phyloP scores from a whole-genome alignment of 2,113 vertebrate species.

The Cyanoliseus patagonus region DNA sequence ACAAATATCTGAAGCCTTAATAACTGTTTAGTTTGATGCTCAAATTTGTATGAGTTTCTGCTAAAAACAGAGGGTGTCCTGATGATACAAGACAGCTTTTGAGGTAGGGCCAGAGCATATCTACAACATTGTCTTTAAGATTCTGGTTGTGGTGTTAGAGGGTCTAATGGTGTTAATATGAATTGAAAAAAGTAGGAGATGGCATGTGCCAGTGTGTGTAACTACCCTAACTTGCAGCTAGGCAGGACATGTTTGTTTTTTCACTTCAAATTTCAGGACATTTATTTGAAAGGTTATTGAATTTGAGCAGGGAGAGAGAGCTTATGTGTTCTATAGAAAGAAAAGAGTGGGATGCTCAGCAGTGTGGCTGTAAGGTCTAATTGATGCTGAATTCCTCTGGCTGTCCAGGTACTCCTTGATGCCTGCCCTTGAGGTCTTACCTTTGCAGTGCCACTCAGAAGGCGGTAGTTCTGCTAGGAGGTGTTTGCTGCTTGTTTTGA shows the following conservation, averaged over 20 bases:
- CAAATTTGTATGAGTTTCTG: neutral
- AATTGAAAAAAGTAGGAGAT: neutral
- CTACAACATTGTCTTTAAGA: neutral
- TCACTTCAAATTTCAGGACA: neutral
- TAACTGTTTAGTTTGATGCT: neutral
- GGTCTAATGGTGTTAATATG: neutral
- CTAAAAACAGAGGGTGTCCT: neutral
- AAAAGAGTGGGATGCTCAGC: neutral
- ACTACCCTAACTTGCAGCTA: neutral
- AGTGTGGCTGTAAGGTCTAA: fast-evolving
- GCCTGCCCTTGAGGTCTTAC: neutral
- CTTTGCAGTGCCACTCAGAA: neutral
- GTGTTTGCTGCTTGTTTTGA: neutral
- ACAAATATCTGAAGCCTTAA: neutral
- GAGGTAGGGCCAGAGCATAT: neutral
- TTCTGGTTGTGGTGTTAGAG: neutral
- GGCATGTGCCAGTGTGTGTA: neutral
- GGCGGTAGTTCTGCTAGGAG: neutral
- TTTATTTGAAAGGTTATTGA: neutral
- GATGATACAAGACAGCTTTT: neutral
- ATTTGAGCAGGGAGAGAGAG: neutral
- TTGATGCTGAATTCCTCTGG: neutral
- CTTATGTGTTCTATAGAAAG: neutral
- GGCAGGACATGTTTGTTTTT: neutral
- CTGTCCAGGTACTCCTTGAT: neutral